Evolutionary conservation across 1,140 invertebrate species (phyloP), one percentile per base, ranked within the genome.

Genomic region (Stenopsyche tienmushanensis): DNA sequence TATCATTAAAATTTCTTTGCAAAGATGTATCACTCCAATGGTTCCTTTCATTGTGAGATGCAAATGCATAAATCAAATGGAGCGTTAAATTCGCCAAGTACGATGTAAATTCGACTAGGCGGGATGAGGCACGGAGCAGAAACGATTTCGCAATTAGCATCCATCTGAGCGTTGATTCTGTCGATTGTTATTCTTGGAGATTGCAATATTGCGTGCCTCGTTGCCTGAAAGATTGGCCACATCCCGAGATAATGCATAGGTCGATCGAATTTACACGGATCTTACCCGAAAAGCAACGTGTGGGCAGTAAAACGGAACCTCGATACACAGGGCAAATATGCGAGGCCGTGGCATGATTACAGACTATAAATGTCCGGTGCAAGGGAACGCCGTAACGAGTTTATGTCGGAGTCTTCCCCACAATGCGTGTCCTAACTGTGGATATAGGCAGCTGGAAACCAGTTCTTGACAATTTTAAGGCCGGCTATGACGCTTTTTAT

Each of bases 301-400:
- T 34, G 29, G 29, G 29, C 29, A 5, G 13, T 34, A 34, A n/a
- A 34, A 34, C 29, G 29, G 29, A 34, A 34, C 13, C 29, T 34
- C 29, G 29, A 34, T 34, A 34, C 29, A 34, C 29, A 7, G 29
- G 29, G 29, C 29, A 34, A 34, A 34, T 18, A 49, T 49, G 17
- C n/a, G n/a, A n/a, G n/a, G n/a, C n/a, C n/a, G n/a, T 54, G 25
- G 52, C 53, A 57, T 41, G 53, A 57, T 57, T 57, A 57, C 25
- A 41, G 26, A 7, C 53, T 57, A 57, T 57, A 57, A 57, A 57
- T 21, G 53, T 57, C 53, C 29, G 10, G 8, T 25, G 20, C 50
- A 26, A 29, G 50, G 50, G 50, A 49, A 23, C 3, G 23, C 23
- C 50, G 53, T 57, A 57, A 57, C 53, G 53, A 39, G 53, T 57